Evolutionary conservation across 2,888 invertebrate species (phyloP).

Genomic region (Mesochorus sp.): DNA sequence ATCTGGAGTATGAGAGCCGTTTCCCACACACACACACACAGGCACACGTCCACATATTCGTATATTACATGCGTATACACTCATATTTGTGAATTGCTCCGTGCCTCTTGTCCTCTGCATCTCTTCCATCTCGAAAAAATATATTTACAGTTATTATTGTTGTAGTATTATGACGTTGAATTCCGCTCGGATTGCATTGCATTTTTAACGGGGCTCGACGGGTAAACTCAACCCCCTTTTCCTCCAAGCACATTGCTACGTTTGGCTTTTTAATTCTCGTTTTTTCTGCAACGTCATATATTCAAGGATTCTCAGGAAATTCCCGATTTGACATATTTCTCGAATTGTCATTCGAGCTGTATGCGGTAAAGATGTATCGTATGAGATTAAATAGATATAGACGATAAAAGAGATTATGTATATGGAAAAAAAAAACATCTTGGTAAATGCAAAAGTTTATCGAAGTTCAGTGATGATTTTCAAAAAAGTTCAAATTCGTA

Average conservation of each 20-base stretch:
- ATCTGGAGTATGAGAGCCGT: neutral
- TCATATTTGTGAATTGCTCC: conserved; percentile 8
- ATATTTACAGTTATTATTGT: conserved; percentile 33
- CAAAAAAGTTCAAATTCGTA: neutral
- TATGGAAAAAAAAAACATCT: too few species aligned
- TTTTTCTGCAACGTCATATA: neutral
- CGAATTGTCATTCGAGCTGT: too few species aligned
- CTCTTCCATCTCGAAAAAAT: conserved; percentile 9
- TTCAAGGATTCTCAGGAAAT: neutral
- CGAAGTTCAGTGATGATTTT: neutral
- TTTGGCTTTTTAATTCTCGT: conserved; percentile 3
- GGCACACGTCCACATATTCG: neutral
- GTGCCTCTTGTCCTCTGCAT: neutral
- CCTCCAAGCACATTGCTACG: conserved; percentile 5
- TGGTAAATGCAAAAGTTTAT: too few species aligned
- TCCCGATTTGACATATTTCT: neutral
- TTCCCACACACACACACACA: neutral
- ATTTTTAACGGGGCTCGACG: neutral
- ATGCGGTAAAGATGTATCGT: too few species aligned
- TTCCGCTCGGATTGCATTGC: conserved; percentile 19
- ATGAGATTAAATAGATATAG: neutral
- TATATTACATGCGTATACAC: neutral
- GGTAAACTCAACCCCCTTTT: conserved; percentile 14
- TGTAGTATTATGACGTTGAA: conserved; percentile 28
- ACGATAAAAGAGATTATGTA: too few species aligned